Base-by-base conservation (phyloP, 2,888 invertebrate genomes). In the Polyommatus iphigenia region DNA sequence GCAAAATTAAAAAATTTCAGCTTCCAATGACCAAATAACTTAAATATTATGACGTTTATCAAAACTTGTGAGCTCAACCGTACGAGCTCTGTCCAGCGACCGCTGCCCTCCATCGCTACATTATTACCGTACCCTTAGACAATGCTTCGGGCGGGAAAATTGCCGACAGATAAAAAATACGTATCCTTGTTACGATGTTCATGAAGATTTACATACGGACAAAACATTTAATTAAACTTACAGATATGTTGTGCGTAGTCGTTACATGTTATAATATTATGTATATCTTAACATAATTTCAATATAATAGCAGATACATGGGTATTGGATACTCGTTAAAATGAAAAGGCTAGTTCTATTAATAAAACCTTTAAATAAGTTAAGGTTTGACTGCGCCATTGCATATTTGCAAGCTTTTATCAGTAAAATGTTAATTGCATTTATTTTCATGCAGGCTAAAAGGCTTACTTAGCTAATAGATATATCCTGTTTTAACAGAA, bases 111-210 rank as follows among this genome's bases (percentile, higher is more conserved):
- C 29, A 29, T 75, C 54, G 36, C 46, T 46, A 72, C 20, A 72
- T 46, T 73, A 73, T 73, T 75, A 75, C 29, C 24, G 20, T 54
- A 50, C 75, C 50, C 41, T 75, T 75, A 75, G 75, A 54, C 50
- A 54, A 73, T 24, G 75, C 54, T 75, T 15, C 50, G 50, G 73
- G 54, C 75, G 10, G 18, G 75, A 24, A 50, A 50, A 50, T 72
- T 41, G 41, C 72, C n/a, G 50, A 32, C 54, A 75, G 20, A 75
- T 75, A 20, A 73, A 41, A 73, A 73, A 13, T 46, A 73, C n/a
- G 20, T 20, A 46, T 15, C n/a, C 41, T 20, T 62, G 24, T 24
- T 24, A 62, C 24, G 10, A 62, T 62, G 24, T 62, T 54, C 54
- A 24, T 20, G 24, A 3, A 10, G 10, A 24, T 62, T 62, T 62